Evolutionary conservation across 2,888 invertebrate genomes (phyloP), one percentile per base, ranked within the genome.

Genomic region (Hirtodrosophila trivittata): DNA sequence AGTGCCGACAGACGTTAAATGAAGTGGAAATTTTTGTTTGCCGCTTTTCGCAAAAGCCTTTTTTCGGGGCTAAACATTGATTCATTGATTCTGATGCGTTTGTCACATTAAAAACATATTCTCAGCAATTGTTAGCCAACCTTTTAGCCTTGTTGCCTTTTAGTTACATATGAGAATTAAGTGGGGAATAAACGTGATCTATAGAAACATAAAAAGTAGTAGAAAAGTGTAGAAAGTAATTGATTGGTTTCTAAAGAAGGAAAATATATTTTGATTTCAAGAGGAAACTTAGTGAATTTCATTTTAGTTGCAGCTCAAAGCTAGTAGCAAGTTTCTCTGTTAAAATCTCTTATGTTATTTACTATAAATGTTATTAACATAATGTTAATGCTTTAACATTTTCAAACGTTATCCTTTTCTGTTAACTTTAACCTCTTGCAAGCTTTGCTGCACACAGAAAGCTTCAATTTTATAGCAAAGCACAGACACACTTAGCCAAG

Each of bases 1-100:
- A 63, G 57, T 49, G 54, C 54, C 49, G 42, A 51, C 37, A 47
- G 54, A 21, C 30, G 49, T 60, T 66, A 55, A 82, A 83, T 83
- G 78, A 82, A 78, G 66, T 63, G 75, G 66, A 72, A 66, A 81
- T 59, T 67, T 69, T 65, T 45, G 30, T 38, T 21, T 59, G 43
- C 51, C 12, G 39, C 32, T 8, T 56, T 37, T 66, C 43, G 39
- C 49, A 56, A 49, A 18, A 18, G 3, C 13, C 25, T 39, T 57
- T 35, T 37, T 28, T 9, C 1, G 35, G 32, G 35, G 13, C 10
- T 6, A 49, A 62, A 58, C 7, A 67, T 70, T 73, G 67, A 57
- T 56, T 67, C 70, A 56, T 70, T 59, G 66, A 63, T 54, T 52
- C 32, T 55, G 43, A 43, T 64, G 63, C 57, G 54, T 54, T 64